These are phyloP conservation scores for Nomada flava DNA, from an alignment of 2,888 invertebrate genomes.

Conservation along the genomic window DNA sequence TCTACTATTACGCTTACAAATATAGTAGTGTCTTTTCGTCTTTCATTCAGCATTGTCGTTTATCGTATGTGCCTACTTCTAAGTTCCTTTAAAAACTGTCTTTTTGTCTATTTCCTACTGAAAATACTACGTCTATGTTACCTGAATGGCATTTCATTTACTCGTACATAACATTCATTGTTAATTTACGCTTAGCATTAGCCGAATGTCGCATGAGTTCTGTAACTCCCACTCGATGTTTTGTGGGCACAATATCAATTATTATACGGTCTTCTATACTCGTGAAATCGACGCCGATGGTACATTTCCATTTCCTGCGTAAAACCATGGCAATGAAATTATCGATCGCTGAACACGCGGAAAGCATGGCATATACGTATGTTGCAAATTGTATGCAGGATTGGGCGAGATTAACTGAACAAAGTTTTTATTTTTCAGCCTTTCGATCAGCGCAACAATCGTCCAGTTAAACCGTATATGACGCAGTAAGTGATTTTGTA, in stretches of 20 bases:
- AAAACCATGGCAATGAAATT: not conserved
- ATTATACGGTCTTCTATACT: constrained; percentile 6
- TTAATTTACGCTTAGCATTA: constrained; percentile 58
- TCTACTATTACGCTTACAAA: no score
- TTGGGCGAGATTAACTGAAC: not conserved
- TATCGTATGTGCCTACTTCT: not conserved
- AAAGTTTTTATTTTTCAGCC: constrained; percentile 85
- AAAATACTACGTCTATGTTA: not conserved
- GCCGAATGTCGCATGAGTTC: constrained; percentile 62
- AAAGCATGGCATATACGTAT: constrained; percentile 49
- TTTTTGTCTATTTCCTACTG: constrained; percentile 1
- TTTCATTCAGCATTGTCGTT: not conserved
- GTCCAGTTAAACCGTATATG: constrained; percentile 91
- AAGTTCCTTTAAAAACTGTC: not conserved
- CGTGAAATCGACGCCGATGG: not conserved
- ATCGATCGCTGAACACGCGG: not conserved
- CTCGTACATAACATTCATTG: constrained; percentile 6
- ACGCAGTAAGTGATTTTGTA: constrained; percentile 88
- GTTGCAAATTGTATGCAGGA: not conserved
- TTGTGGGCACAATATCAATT: constrained; percentile 7
- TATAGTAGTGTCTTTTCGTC: not conserved
- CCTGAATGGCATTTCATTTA: constrained; percentile 39
- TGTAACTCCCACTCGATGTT: constrained; percentile 30
- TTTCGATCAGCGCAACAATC: constrained; percentile 89
- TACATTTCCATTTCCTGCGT: not conserved